These are phyloP conservation scores for Andrena haemorrhoa DNA, from an alignment of 2,888 invertebrate species.

Conservation along the genomic window DNA sequence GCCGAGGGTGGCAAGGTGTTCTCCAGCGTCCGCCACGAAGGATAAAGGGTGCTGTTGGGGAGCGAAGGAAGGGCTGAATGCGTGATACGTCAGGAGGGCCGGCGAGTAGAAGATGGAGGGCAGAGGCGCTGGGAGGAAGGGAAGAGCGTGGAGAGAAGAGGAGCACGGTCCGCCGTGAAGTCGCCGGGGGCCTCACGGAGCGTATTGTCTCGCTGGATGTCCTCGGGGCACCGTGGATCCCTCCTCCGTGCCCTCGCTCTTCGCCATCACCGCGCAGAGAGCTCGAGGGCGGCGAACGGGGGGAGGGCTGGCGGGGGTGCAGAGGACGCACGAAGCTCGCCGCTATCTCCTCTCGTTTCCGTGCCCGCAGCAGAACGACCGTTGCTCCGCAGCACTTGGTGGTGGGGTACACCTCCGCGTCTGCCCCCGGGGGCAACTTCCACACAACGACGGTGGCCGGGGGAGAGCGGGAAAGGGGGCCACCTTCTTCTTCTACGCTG, in stretches of 20 bases:
- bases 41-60: constrained; percentile 18
- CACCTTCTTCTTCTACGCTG: constrained; percentile 76
- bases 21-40: neutral
- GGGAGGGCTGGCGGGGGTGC: constrained; percentile 25
- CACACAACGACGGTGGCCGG: constrained; percentile 61
- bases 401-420: constrained; percentile 70
- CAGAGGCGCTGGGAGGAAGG: constrained; percentile 11
- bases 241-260: constrained; percentile 42
- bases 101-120: constrained; percentile 9
- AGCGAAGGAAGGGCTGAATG: constrained; percentile 29
- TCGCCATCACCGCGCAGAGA: constrained; percentile 18
- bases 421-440: constrained; percentile 65
- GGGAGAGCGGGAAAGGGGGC: constrained; percentile 42
- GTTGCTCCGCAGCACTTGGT: constrained; percentile 65
- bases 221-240: constrained; percentile 59
- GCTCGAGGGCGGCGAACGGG: constrained; percentile 17
- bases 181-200: constrained; percentile 71
- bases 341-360: constrained; percentile 81
- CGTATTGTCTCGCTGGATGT: constrained; percentile 79
- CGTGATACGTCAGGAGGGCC: constrained; percentile 13
- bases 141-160: constrained; percentile 56
- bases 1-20: neutral
- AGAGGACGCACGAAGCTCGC: constrained; percentile 67
- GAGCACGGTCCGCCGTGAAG: constrained; percentile 72
- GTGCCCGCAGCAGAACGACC: constrained; percentile 77